Evolutionary conservation across 2,797 vertebrate genomes (phyloP).

Genomic region (Gymnocypris eckloni): DNA sequence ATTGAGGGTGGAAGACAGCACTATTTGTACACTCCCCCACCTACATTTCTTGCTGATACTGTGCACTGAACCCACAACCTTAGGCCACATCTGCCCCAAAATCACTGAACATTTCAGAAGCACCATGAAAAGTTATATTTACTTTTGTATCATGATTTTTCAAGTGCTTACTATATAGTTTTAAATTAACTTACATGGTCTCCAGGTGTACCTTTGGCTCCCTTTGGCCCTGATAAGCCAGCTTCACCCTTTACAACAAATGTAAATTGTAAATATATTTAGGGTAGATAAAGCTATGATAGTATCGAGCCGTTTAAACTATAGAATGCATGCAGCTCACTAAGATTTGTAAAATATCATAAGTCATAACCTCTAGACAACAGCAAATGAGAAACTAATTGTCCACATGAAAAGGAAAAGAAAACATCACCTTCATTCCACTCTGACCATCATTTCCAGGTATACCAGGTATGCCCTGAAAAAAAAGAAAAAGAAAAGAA

Average conservation of each 20-base stretch:
- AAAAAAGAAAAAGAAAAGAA: conserved; percentile 39
- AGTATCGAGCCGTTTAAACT: background rate
- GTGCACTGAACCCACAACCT: background rate
- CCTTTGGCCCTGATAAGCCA: conserved; percentile 84
- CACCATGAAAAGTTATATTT: background rate
- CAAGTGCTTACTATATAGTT: conserved; percentile 4
- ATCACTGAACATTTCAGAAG: no score
- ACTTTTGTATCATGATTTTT: background rate
- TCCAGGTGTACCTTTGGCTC: conserved; percentile 84
- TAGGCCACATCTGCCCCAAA: no score
- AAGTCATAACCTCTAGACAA: background rate
- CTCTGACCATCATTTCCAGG: no score
- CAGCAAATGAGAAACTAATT: background rate
- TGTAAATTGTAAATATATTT: background rate
- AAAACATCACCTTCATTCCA: conserved; percentile 78
- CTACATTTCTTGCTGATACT: background rate
- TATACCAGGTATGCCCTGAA: no score
- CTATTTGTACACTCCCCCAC: background rate
- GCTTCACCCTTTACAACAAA: conserved; percentile 82
- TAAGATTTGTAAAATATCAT: no score
- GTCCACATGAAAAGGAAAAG: background rate
- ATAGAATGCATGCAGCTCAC: background rate
- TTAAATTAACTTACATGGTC: conserved; percentile 78
- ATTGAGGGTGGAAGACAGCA: background rate
- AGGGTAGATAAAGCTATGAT: background rate